Conservation (phyloP, 2,113 vertebrate species). For the Sebastes fasciatus region DNA sequence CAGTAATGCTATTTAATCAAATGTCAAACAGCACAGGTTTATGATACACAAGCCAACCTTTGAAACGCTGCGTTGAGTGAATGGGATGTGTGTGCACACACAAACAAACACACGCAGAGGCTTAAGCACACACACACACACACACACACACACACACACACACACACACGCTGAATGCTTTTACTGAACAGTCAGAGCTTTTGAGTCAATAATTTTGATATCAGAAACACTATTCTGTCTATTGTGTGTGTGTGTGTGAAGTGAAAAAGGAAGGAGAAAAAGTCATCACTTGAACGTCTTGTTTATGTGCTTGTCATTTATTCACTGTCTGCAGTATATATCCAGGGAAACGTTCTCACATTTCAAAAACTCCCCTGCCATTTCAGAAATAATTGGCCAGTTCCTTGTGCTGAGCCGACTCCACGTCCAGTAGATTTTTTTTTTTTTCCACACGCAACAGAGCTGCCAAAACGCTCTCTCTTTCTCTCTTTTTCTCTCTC, state of each 20-base stretch:
- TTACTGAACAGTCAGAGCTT: conserved; percentile 51
- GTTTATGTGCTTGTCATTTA: conserved; percentile 82
- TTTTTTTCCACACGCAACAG: conserved; percentile 39
- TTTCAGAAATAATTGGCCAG: conserved; percentile 85
- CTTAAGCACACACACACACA: conserved; percentile 13
- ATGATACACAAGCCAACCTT: conserved; percentile 75
- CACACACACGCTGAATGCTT: conserved; percentile 28
- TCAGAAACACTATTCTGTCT: conserved; percentile 62
- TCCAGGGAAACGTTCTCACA: conserved; percentile 75
- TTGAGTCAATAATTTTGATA: conserved; percentile 76
- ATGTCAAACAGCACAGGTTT: conserved; percentile 82
- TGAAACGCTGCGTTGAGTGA: conserved; percentile 60
- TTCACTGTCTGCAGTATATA: conserved; percentile 71
- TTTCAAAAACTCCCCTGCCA: conserved; percentile 81
- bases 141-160: conserved; percentile 1
- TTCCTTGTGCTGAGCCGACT: conserved; percentile 70
- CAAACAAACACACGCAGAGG: conserved; percentile 46
- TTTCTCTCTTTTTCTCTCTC: conserved; percentile 27
- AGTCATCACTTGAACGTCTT: conserved; percentile 76
- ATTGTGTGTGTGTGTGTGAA: conserved; percentile 40
- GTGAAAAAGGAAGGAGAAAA: conserved; percentile 40
- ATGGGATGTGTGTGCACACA: conserved; percentile 38
- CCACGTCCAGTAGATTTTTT: conserved; percentile 57
- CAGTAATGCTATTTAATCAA: conserved; percentile 84
- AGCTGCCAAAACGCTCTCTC: conserved; percentile 64